These are phyloP conservation scores for Chirona hameri DNA, from an alignment of 2,888 invertebrate genomes.

Conservation along the genomic window DNA sequence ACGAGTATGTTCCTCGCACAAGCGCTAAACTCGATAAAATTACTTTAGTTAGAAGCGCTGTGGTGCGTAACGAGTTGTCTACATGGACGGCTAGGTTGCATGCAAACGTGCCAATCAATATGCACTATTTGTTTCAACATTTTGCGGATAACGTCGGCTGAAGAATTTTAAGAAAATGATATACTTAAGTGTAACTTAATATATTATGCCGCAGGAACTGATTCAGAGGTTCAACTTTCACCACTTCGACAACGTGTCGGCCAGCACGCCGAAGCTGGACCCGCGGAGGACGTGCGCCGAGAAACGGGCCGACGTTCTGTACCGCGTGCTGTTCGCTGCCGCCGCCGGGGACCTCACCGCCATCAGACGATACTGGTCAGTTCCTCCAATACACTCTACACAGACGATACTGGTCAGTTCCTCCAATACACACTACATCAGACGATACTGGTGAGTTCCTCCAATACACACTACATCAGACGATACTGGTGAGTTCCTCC, in stretches of 20 bases:
- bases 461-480: slow-evolving; percentile 53
- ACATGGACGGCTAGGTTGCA: no score
- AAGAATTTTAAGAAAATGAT: no score
- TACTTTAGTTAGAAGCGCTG: no score
- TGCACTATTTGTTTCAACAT: no score
- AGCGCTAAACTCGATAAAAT: no score
- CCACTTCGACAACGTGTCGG: slow-evolving; percentile 91
- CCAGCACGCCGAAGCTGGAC: slow-evolving; percentile 87
- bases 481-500: slow-evolving; percentile 55
- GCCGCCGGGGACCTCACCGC: slow-evolving; percentile 92
- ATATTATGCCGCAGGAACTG: slow-evolving; percentile 59
- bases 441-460: slow-evolving; percentile 58
- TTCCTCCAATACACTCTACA: not conserved
- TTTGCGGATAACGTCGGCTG: no score
- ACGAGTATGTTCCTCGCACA: no score
- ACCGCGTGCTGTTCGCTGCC: slow-evolving; percentile 87
- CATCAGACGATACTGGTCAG: slow-evolving; percentile 64
- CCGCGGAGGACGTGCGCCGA: slow-evolving; percentile 87
- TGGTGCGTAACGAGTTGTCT: no score
- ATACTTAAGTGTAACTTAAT: no score
- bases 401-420: slow-evolving; percentile 36
- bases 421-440: slow-evolving; percentile 49
- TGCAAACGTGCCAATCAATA: no score
- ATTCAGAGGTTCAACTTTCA: slow-evolving; percentile 91
- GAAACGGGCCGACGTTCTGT: slow-evolving; percentile 84